phyloP scores from a whole-genome alignment of 2,797 vertebrate species.

The Margarornis squamiger region DNA sequence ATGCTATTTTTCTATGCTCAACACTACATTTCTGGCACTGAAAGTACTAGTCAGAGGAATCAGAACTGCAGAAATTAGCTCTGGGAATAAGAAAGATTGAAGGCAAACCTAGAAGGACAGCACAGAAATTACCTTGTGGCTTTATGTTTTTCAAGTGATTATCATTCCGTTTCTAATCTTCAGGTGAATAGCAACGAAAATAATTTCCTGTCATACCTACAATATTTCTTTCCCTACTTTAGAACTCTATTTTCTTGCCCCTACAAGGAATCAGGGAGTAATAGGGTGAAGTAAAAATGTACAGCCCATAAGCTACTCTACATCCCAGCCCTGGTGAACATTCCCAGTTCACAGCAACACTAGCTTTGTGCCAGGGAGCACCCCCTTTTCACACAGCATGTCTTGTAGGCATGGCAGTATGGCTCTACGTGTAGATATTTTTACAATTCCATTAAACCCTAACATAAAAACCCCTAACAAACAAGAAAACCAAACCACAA shows the following conservation, averaged over 20 bases:
- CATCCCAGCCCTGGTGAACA: not conserved
- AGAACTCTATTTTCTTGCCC: not conserved
- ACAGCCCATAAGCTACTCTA: not conserved
- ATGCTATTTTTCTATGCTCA: rapidly evolving
- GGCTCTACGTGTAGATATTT: not conserved
- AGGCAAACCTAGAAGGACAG: not conserved
- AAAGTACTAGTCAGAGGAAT: not conserved
- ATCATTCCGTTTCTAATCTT: not conserved
- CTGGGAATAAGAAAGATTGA: not conserved
- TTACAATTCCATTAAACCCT: not conserved
- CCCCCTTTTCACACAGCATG: not conserved
- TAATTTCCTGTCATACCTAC: not conserved
- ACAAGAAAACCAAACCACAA: not conserved
- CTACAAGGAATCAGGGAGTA: not conserved
- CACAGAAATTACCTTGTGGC: not conserved
- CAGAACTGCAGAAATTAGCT: not conserved
- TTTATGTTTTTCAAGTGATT: not conserved
- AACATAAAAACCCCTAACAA: not conserved
- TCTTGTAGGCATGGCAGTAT: not conserved
- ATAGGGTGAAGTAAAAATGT: not conserved
- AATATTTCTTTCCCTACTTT: not conserved
- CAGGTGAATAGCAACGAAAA: not conserved
- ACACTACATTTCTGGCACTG: not conserved
- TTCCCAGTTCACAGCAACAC: not conserved
- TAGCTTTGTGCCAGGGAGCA: not conserved